A percentile compares a stretch with the other conserved stretches of the same genome.
Evolutionary conservation across 2,888 invertebrate genomes (phyloP).

Genomic region (Lutraria lutraria): DNA sequence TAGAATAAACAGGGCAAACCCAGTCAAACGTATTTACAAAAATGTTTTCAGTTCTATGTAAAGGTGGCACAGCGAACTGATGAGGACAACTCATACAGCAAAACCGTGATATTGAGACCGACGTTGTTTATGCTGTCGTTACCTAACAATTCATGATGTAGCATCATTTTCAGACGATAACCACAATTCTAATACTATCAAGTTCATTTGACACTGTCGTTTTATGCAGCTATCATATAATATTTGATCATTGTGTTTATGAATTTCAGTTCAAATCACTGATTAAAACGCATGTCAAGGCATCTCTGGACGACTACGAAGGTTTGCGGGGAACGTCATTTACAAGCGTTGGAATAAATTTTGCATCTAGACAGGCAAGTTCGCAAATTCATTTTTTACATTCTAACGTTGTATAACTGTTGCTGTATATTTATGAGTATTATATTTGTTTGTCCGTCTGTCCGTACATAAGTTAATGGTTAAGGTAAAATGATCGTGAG

Average conservation of each 20-base stretch:
- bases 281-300: neutral
- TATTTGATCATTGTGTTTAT: neutral
- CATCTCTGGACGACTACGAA: constrained; percentile 47
- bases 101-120: too few species aligned
- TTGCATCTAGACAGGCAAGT: constrained; percentile 34
- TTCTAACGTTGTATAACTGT: neutral
- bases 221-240: neutral
- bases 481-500: too few species aligned
- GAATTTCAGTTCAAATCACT: constrained; percentile 22
- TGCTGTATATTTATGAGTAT: neutral
- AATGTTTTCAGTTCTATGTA: neutral
- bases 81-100: too few species aligned
- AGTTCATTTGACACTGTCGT: neutral
- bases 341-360: constrained; percentile 44
- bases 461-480: too few species aligned
- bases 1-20: neutral
- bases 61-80: too few species aligned
- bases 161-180: neutral
- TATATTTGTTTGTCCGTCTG: too few species aligned
- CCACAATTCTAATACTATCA: neutral
- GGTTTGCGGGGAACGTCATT: constrained; percentile 46
- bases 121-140: too few species aligned
- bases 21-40: neutral
- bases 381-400: neutral
- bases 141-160: too few species aligned